Evolutionary conservation across 2,113 vertebrate species (phyloP).

Genomic region (Ranitomeya variabilis): DNA sequence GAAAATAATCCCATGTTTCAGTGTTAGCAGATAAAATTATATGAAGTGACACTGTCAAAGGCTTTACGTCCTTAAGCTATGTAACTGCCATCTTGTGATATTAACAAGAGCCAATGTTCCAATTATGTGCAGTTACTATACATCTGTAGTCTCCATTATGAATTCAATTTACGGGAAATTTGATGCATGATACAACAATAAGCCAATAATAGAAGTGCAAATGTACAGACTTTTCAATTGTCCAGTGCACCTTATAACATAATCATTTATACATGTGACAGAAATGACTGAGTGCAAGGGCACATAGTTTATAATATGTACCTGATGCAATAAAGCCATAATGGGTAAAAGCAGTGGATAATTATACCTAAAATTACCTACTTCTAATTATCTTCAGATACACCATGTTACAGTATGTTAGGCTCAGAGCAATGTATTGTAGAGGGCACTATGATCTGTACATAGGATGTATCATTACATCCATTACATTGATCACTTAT

Average conservation of each 20-base stretch:
- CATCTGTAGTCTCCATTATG: background rate
- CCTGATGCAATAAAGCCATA: too few relatives aligned
- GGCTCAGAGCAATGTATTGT: too few relatives aligned
- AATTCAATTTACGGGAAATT: background rate
- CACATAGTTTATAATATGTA: too few relatives aligned
- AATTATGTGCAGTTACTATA: background rate
- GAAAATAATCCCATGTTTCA: slow-evolving; percentile 10
- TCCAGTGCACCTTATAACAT: background rate
- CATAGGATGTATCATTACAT: too few relatives aligned
- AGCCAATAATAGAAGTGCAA: background rate
- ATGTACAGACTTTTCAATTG: background rate
- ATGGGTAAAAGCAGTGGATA: too few relatives aligned
- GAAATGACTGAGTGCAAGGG: too few relatives aligned
- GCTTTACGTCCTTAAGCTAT: background rate
- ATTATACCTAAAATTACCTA: too few relatives aligned
- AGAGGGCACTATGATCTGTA: too few relatives aligned
- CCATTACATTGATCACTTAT: too few relatives aligned
- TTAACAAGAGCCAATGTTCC: slow-evolving; percentile 21
- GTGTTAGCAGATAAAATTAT: slow-evolving; percentile 5
- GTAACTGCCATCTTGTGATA: background rate
- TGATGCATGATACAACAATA: background rate
- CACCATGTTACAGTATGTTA: too few relatives aligned
- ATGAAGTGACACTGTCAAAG: slow-evolving; percentile 16
- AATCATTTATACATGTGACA: too few relatives aligned
- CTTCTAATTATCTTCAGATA: too few relatives aligned